These are phyloP conservation scores for Hemicrepidius hirtus DNA, from an alignment of 2,888 invertebrate species.

Conservation along the genomic window DNA sequence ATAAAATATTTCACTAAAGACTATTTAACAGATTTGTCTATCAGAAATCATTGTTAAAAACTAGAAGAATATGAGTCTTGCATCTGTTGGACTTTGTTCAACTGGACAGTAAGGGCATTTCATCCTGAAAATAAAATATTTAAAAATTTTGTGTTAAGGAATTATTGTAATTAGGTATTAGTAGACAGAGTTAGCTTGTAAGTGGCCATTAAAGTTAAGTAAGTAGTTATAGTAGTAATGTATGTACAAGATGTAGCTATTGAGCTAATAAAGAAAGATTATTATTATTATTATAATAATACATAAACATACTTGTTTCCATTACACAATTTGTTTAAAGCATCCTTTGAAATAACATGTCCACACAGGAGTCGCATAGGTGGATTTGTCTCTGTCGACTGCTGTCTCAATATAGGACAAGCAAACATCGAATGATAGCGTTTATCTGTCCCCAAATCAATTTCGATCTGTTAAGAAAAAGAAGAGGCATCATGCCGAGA, in stretches of 20 bases:
- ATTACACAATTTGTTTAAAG: slow-evolving; percentile 94
- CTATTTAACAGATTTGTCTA: slow-evolving; percentile 46
- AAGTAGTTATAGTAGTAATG: no score
- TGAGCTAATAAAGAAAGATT: no score
- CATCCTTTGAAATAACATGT: slow-evolving; percentile 98
- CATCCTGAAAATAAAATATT: slow-evolving; percentile 79
- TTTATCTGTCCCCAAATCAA: slow-evolving; percentile 92
- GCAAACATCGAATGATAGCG: slow-evolving; percentile 99
- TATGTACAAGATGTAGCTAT: no score
- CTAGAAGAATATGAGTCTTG: slow-evolving; percentile 94
- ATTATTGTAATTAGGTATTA: no score
- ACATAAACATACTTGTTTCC: slow-evolving; percentile 85
- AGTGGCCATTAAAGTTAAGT: no score
- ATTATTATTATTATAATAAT: no score
- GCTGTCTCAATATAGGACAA: slow-evolving; percentile 97
- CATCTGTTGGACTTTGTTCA: slow-evolving; percentile 95
- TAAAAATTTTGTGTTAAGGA: background rate
- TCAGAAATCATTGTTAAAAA: slow-evolving; percentile 30
- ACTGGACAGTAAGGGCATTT: slow-evolving; percentile 99
- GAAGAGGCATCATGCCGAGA: background rate
- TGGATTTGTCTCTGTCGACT: slow-evolving; percentile 96
- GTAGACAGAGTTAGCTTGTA: no score
- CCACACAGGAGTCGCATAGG: slow-evolving; percentile 98
- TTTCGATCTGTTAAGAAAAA: slow-evolving; percentile 88
- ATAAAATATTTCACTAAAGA: slow-evolving; percentile 46